Percentiles rank a stretch among this genome's conserved stretches.
Conservation (phyloP, 2,797 vertebrate genomes). For the Danio albolineatus region DNA sequence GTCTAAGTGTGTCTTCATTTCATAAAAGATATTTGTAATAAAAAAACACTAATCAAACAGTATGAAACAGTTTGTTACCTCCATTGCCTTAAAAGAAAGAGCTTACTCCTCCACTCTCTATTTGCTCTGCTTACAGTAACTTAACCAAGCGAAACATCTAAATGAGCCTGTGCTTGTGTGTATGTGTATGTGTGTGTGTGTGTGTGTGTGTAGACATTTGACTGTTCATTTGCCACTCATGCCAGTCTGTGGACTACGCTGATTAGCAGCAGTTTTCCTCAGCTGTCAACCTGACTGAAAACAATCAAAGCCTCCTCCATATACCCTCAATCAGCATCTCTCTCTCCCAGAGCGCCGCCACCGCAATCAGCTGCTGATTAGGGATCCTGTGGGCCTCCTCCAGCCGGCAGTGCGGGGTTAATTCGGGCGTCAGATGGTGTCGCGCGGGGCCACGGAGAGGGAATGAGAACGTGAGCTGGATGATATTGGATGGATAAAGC, state of each 20-base stretch:
- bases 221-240: conserved; percentile 59
- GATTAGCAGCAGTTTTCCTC: conserved; percentile 60
- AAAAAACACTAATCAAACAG: no score
- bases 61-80: neutral
- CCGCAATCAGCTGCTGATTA: conserved; percentile 85
- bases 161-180: neutral
- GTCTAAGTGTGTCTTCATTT: no score
- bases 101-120: conserved; percentile 3
- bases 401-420: conserved; percentile 81
- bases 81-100: neutral
- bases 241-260: conserved; percentile 43
- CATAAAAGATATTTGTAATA: no score
- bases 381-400: conserved; percentile 78
- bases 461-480: conserved; percentile 82
- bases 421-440: conserved; percentile 82
- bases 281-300: conserved; percentile 62
- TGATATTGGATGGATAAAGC: conserved; percentile 85
- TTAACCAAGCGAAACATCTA: neutral
- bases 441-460: conserved; percentile 71
- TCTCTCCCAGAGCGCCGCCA: conserved; percentile 79
- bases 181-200: conserved; percentile 34
- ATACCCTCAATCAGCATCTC: conserved; percentile 30
- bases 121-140: conserved; percentile 25
- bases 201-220: conserved; percentile 35
- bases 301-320: conserved; percentile 53